A percentile compares a stretch with the other conserved stretches of the same genome.
These are phyloP conservation scores for Drosophila watanabei DNA, from an alignment of 1,140 invertebrate genomes.

Conservation along the genomic window DNA sequence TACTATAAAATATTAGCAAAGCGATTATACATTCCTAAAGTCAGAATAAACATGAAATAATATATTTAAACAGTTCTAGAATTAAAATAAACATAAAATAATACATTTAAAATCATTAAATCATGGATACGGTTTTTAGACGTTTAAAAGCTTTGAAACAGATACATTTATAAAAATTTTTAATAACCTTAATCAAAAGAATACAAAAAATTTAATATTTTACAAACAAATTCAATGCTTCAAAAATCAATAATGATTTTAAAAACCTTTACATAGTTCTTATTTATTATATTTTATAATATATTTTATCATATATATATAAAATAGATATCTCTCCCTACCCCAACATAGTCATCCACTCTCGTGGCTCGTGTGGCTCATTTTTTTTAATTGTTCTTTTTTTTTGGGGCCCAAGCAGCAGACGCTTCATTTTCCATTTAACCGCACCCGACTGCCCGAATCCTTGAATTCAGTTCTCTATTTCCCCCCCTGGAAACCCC, in stretches of 20 bases:
- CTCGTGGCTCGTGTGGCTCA: slow-evolving; percentile 40
- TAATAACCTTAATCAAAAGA: too few species aligned
- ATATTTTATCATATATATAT: too few species aligned
- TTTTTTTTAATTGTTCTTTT: slow-evolving; percentile 19
- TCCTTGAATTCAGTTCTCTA: slow-evolving; percentile 10
- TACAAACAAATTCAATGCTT: background rate
- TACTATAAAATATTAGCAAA: background rate
- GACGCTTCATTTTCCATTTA: slow-evolving; percentile 81
- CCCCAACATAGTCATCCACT: background rate
- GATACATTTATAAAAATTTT: too few species aligned
- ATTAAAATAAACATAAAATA: background rate
- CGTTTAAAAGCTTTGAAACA: background rate
- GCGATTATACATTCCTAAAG: background rate
- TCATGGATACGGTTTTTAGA: background rate
- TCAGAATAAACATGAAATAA: background rate
- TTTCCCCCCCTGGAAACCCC: background rate
- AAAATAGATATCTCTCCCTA: background rate
- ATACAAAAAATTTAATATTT: too few species aligned
- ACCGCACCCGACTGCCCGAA: slow-evolving; percentile 65
- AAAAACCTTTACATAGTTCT: background rate
- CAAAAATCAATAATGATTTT: background rate
- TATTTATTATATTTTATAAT: background rate
- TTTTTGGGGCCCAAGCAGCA: slow-evolving; percentile 48
- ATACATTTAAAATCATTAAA: background rate
- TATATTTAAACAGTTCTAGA: background rate